Evolutionary conservation across 2,797 vertebrate genomes (phyloP), one percentile per base, ranked within the genome.

Genomic region (Trichosurus vulpecula): DNA sequence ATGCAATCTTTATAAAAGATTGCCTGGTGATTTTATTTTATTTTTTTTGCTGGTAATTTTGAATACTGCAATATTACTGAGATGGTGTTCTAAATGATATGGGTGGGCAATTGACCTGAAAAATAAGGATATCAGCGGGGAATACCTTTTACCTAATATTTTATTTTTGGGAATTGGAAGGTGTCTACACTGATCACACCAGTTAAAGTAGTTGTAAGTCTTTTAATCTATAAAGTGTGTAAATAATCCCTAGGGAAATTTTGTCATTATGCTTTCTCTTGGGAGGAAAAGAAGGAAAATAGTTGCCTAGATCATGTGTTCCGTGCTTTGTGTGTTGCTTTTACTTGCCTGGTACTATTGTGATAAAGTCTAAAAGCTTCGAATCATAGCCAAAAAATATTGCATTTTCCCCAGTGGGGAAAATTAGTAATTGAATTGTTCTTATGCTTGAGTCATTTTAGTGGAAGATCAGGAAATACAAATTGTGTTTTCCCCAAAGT

Each of bases 321-420:
- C 52, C 12, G 3, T 12, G 31, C 93, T 52, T 89, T 10, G 47
- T 58, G 90, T 25, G 19, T 92, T 61, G 22, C 61, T 96, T 54
- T 90, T 89, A 52, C 95, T 92, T 93, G 89, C 94, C 90, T 90
- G 22, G 58, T 52, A 10, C 13, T 53, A 9, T 54, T 91, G 6
- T 25, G n/a, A 58, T 93, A 55, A 92, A 90, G 47, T 74, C 2
- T 53, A 29, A 52, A 90, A 58, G 31, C 89, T 90, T 58, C 35
- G 47, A 2, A 93, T 90, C 53, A 90, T 31, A 81, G 74, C 41
- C 93, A 41, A 95, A 93, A 51, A 90, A n/a, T 47, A 81, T 27
- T 53, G 13, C 8, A 41, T n/a, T 89, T 96, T 94, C 66, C 47
- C 56, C 9, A 4, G 1, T 93, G 94, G 35, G 56, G 31, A 66